A percentile compares a stretch with the other conserved stretches of the same genome.
Evolutionary conservation across 2,113 vertebrate species (phyloP).

Genomic region (Gobiocypris rarus): DNA sequence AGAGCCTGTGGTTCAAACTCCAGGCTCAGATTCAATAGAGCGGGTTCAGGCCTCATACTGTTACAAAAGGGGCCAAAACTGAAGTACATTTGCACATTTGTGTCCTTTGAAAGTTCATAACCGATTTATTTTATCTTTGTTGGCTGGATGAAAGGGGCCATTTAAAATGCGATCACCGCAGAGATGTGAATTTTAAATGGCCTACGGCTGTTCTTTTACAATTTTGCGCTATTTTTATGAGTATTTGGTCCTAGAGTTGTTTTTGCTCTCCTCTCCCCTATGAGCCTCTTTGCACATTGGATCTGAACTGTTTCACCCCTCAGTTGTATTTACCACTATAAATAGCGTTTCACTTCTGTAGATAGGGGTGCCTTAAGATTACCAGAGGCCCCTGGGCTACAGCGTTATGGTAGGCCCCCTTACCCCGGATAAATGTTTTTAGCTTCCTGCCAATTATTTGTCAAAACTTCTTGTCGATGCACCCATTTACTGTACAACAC

Average conservation of each 20-base stretch:
- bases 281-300: too few relatives aligned
- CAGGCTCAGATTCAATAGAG: conserved; percentile 21
- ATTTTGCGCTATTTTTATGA: neutral
- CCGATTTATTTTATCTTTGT: conserved; percentile 36
- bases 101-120: conserved; percentile 42
- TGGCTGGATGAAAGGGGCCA: conserved; percentile 14
- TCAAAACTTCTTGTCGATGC: too few relatives aligned
- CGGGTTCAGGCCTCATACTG: conserved; percentile 10
- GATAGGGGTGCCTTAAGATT: too few relatives aligned
- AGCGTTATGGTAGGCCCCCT: too few relatives aligned
- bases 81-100: conserved; percentile 41
- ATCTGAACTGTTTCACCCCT: too few relatives aligned
- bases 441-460: too few relatives aligned
- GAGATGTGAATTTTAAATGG: neutral
- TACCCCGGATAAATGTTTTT: too few relatives aligned
- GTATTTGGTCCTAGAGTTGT: neutral
- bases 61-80: conserved; percentile 26
- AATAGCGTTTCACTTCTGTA: too few relatives aligned
- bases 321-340: too few relatives aligned
- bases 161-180: conserved; percentile 11
- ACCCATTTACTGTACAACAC: too few relatives aligned
- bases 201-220: neutral
- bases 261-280: neutral
- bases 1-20: conserved; percentile 29
- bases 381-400: too few relatives aligned